Percentiles rank a stretch among this genome's conserved stretches.
phyloP scores from a whole-genome alignment of 2,113 vertebrate species.

The Morone chrysops region DNA sequence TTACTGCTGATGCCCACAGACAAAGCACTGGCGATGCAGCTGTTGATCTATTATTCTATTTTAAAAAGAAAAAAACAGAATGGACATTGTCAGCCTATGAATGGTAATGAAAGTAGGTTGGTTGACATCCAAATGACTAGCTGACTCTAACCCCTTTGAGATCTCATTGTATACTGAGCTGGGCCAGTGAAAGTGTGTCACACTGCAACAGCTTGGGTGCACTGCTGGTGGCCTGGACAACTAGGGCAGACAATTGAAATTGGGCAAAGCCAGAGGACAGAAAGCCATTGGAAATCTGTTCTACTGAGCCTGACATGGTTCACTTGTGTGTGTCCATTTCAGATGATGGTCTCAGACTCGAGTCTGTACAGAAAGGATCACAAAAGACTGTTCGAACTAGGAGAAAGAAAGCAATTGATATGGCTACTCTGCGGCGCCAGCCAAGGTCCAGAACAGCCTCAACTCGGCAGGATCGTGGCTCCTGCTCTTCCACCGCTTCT shows the following conservation, averaged over 20 bases:
- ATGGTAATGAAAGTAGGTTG: slow-evolving; percentile 62
- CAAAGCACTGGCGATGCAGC: slow-evolving; percentile 47
- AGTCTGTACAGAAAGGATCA: slow-evolving; percentile 77
- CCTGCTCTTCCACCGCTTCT: slow-evolving; percentile 81
- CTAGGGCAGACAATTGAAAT: slow-evolving; percentile 68
- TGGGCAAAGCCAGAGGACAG: slow-evolving; percentile 67
- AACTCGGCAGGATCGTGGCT: slow-evolving; percentile 76
- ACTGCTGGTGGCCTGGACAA: slow-evolving; percentile 58
- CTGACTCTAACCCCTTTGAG: slow-evolving; percentile 37
- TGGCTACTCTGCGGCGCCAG: slow-evolving; percentile 67
- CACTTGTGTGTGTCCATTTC: slow-evolving; percentile 77
- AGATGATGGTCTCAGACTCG: slow-evolving; percentile 71
- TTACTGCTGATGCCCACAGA: slow-evolving; percentile 66
- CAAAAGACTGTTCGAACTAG: slow-evolving; percentile 46
- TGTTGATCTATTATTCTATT: slow-evolving; percentile 68
- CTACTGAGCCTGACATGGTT: slow-evolving; percentile 77
- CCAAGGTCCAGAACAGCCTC: slow-evolving; percentile 57
- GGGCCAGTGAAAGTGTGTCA: slow-evolving; percentile 76
- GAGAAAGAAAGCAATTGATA: slow-evolving; percentile 37
- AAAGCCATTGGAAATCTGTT: slow-evolving; percentile 62
- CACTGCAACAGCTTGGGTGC: slow-evolving; percentile 37
- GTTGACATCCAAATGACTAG: slow-evolving; percentile 50
- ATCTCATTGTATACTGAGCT: slow-evolving; percentile 45
- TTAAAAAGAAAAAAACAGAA: slow-evolving; percentile 56
- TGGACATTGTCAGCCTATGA: slow-evolving; percentile 50